A percentile compares a stretch with the other conserved stretches of the same genome.
Evolutionary conservation across 2,888 invertebrate species (phyloP).

Genomic region (Gortyna flavago): DNA sequence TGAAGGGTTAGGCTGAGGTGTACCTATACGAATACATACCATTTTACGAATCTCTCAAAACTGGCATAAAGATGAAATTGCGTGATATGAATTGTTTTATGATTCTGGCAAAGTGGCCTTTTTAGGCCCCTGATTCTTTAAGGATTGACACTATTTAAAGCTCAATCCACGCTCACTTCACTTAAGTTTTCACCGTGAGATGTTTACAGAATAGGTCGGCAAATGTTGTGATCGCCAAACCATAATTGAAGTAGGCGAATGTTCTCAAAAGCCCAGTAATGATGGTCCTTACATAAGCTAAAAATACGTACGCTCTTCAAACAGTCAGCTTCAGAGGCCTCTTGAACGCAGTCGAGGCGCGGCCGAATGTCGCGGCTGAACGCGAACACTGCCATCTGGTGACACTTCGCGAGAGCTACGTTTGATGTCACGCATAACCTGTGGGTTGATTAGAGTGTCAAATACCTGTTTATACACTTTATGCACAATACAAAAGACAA

Average conservation of each 20-base stretch:
- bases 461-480: not conserved
- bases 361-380: slow-evolving; percentile 95
- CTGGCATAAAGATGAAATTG: too few species aligned
- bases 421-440: slow-evolving; percentile 92
- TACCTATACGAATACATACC: too few species aligned
- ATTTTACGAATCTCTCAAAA: too few species aligned
- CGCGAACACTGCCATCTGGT: slow-evolving; percentile 92
- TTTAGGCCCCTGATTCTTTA: too few species aligned
- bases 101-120: too few species aligned
- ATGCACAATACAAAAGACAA: not conserved
- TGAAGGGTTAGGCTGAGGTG: too few species aligned
- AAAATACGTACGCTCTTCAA: slow-evolving; percentile 88
- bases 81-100: too few species aligned
- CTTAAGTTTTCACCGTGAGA: not conserved
- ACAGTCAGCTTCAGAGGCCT: slow-evolving; percentile 91
- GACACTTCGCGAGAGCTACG: slow-evolving; percentile 93
- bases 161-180: not conserved
- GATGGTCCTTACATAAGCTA: slow-evolving; percentile 14
- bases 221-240: not conserved
- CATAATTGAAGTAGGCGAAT: slow-evolving; percentile 8
- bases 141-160: not conserved
- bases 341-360: slow-evolving; percentile 93
- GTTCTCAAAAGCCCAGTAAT: slow-evolving; percentile 22
- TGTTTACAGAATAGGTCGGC: not conserved
- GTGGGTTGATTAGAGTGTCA: not conserved